Evolutionary conservation across 2,888 invertebrate species (phyloP), one percentile per base, ranked within the genome.

Genomic region (Spicauda simplicius): DNA sequence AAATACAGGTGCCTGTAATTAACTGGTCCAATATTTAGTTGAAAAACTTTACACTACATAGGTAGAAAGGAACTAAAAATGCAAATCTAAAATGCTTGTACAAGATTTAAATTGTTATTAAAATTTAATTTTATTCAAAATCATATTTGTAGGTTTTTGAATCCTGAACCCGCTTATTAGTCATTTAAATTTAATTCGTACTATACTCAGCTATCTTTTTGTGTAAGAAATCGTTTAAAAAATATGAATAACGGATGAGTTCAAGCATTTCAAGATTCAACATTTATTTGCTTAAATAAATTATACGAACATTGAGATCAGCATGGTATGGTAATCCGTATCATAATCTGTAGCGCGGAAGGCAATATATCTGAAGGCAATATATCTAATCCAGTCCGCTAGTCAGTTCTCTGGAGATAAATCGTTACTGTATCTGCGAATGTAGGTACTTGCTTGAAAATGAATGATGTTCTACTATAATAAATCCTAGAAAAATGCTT

Each of bases 341-440:
- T 56, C 56, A 56, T 56, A 56, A 56, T 56, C 33, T 56, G 12
- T 33, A 18, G 16, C 33, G 16, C 18, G 56, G 54, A 54, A 56
- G 56, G 30, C 30, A 25, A 33, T 56, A 56, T 56, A 56, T 56
- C 56, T 56, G n/a, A n/a, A n/a, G n/a, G n/a, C n/a, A n/a, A 30
- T 56, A 56, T 56, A 56, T 56, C 56, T 56, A 56, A 56, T 56
- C 18, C 37, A 55, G 56, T 18, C 50, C 50, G 50, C 56, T 37
- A 56, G 56, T 56, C 56, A 56, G 56, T 37, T 56, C 18, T 56
- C 19, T 11, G 50, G 19, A 37, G 56, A 56, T 56, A 56, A 56
- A 56, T 56, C 56, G 56, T 16, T 37, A 25, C 37, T 18, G 37
- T 56, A 56, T 56, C 37, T 37, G 19, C 18, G 16, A 18, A 18